phyloP scores from a whole-genome alignment of 2,888 invertebrate species.

The Drosophila pseudotalamancana region DNA sequence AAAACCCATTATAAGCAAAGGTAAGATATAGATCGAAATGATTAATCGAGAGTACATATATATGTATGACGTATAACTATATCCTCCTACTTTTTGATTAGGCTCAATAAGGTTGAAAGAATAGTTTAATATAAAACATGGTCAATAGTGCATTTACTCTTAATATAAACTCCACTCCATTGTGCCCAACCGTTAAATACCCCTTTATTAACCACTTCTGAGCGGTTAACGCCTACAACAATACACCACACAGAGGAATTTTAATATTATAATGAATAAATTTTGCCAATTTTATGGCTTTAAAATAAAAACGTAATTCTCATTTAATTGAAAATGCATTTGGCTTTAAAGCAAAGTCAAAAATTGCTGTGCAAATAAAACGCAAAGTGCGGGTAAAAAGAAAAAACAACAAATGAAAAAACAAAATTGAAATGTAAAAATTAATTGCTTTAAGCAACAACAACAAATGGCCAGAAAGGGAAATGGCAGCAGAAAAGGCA shows the following conservation, averaged over 20 bases:
- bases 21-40: too few relatives aligned
- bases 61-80: too few relatives aligned
- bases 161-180: too few relatives aligned
- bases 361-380: conserved; percentile 37
- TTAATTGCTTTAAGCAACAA: conserved; percentile 47
- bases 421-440: conserved; percentile 46
- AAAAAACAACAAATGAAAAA: conserved; percentile 1
- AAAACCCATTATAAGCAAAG: too few relatives aligned
- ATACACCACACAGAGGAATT: background rate
- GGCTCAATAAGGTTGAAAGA: too few relatives aligned
- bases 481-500: too few relatives aligned
- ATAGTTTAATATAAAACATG: too few relatives aligned
- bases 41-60: too few relatives aligned
- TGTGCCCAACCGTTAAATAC: too few relatives aligned
- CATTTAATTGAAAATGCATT: conserved; percentile 32
- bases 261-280: background rate
- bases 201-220: background rate
- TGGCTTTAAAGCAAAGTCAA: conserved; percentile 32
- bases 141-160: too few relatives aligned
- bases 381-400: conserved; percentile 2
- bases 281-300: conserved; percentile 13
- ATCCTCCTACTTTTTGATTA: too few relatives aligned
- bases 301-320: conserved; percentile 16
- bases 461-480: conserved; percentile 39
- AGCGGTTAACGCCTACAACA: background rate